These are phyloP conservation scores for Tetramorium alpestre DNA, from an alignment of 1,140 invertebrate genomes.

Conservation along the genomic window DNA sequence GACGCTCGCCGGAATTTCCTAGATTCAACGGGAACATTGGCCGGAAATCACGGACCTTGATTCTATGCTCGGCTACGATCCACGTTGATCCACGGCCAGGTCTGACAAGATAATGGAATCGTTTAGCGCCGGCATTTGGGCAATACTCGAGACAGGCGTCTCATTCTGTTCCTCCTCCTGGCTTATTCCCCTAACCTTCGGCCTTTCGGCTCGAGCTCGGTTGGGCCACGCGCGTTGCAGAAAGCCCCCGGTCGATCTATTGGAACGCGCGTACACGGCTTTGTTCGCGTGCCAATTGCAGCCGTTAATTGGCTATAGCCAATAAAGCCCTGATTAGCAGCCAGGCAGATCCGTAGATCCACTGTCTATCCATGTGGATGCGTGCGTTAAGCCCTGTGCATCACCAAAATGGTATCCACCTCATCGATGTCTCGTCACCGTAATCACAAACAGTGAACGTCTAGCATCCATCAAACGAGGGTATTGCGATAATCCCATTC, in stretches of 20 bases:
- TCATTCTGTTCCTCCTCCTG: constrained; percentile 14
- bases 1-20: constrained; percentile 24
- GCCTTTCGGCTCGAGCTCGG: background rate
- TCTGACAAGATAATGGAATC: constrained; percentile 74
- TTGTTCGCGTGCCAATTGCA: constrained; percentile 81
- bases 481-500: constrained; percentile 11
- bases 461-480: constrained; percentile 19
- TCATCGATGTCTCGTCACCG: constrained; percentile 47
- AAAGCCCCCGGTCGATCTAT: constrained; percentile 72
- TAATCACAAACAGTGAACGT: constrained; percentile 43
- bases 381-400: constrained; percentile 63
- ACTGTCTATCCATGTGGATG: constrained; percentile 63
- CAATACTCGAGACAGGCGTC: constrained; percentile 60
- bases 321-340: constrained; percentile 83
- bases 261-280: constrained; percentile 72
- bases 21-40: constrained; percentile 35
- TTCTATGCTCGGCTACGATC: constrained; percentile 53
- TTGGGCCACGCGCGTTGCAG: constrained; percentile 63
- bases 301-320: constrained; percentile 82
- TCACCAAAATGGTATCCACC: constrained; percentile 68
- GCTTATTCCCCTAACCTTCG: constrained; percentile 22
- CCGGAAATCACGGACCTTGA: constrained; percentile 43
- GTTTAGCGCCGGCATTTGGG: constrained; percentile 73
- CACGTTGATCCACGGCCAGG: constrained; percentile 62
- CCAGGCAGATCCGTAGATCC: constrained; percentile 70